Evolutionary conservation across 2,888 invertebrate genomes (phyloP).

Genomic region (Ctena decussata): DNA sequence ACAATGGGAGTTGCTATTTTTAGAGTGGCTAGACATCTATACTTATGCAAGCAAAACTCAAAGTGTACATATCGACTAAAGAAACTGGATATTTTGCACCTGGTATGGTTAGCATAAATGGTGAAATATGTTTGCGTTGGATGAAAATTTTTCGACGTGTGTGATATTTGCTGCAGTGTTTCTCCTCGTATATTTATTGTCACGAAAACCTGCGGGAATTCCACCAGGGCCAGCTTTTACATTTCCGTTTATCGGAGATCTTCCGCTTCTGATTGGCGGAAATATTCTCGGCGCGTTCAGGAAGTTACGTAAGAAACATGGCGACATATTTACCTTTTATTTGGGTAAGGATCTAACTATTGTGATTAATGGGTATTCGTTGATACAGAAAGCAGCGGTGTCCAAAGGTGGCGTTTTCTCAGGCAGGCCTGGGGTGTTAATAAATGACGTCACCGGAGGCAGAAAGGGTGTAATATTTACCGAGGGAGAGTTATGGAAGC

Average conservation of each 20-base stretch:
- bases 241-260: constrained; percentile 31
- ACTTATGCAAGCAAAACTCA: no score
- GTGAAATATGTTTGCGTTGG: no score
- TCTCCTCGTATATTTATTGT: not conserved
- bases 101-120: no score
- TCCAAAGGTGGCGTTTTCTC: not conserved
- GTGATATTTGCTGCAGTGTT: not conserved
- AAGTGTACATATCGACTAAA: no score
- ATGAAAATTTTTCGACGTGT: not conserved
- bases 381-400: constrained; percentile 1
- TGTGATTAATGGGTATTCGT: not conserved
- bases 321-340: constrained; percentile 21
- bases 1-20: no score
- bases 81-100: no score
- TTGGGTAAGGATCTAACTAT: constrained; percentile 6
- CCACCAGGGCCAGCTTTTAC: constrained; percentile 30
- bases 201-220: constrained; percentile 11
- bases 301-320: constrained; percentile 6
- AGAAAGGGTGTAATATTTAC: constrained; percentile 20
- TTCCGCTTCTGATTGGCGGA: constrained; percentile 14
- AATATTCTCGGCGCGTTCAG: constrained; percentile 10
- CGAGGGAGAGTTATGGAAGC: constrained; percentile 52
- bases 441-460: not conserved
- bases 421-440: not conserved
- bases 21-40: no score